Base-by-base conservation (phyloP, 1,140 invertebrate species). In the Zelostemma sp. region DNA sequence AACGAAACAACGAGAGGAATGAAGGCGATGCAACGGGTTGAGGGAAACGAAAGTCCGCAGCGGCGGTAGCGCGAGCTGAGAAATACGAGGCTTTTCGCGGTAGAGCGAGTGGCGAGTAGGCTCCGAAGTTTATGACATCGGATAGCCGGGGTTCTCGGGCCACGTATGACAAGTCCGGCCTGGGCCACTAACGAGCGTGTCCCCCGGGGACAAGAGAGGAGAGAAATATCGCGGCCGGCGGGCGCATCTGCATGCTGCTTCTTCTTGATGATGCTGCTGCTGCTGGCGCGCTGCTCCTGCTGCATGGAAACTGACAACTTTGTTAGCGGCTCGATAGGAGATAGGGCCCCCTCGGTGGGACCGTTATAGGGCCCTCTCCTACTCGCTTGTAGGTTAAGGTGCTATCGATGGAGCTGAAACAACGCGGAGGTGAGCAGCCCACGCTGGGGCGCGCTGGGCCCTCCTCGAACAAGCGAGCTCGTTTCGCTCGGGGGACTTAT, bases 301-400 rank as follows among this genome's bases (percentile, higher is more conserved):
- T n/a, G n/a, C n/a, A n/a, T n/a, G n/a, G 49, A 38, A 31, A 61
- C 62, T 67, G 77, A 80, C 66, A 71, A 76, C 74, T 80, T 69
- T 76, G 77, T 79, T 78, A 77, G 68, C 56, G 43, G 51, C 65
- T 38, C 53, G 53, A 55, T 56, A 61, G 56, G 48, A 64, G 67
- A 47, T 51, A 64, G 45, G 54, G 47, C 15, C 47, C 11, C 11
- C 25, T 48, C 31, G 65, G 49, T 59, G 62, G 72, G 46, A 65
- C 69, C 72, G 54, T 68, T 70, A 45, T 40, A 61, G 62, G 31
- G 40, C 51, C 19, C 12, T 38, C 33, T 53, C 45, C 31, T 41
- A 28, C 46, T 25, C 31, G 41, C 40, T 31, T 73, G 54, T 69
- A 68, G 69, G 55, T 76, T 71, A 73, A 38, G 45, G 56, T 69